Base-by-base conservation (phyloP, 2,888 invertebrate species). In the Drosophila flavopinicola region DNA sequence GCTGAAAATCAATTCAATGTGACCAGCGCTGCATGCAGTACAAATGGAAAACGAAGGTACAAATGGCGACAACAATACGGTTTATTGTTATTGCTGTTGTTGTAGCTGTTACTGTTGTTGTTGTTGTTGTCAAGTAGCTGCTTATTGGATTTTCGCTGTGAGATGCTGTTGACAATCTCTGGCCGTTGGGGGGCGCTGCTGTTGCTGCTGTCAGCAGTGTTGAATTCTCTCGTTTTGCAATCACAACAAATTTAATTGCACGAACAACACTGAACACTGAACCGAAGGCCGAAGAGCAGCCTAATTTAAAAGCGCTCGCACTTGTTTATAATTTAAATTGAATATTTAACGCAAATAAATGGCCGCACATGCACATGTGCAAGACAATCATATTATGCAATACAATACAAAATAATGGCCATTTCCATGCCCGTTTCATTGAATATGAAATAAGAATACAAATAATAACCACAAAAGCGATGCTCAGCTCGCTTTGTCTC, bases 1-100 rank as follows among this genome's bases (percentile, higher is more conserved):
- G 48, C 64, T 66, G 52, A 61, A 75, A 79, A 83, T 83, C 79
- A 79, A 79, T 78, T 75, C 79, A 83, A 75, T 82, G 76, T 85
- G 69, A 63, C 85, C 67, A 80, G 30, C 71, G 33, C 52, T 45
- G 27, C 35, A 51, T 60, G 45, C 48, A 30, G 53, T 47, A 42
- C 49, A 47, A 59, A 60, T 63, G 38, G 52, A 57, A 63, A 75
- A 48, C 58, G 56, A 74, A 70, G 64, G 77, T 78, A 71, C 54
- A 72, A 78, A 85, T 74, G 54, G 57, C 53, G 58, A 66, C 79
- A 64, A 78, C 83, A 85, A 79, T 68, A 56, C 65, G 59, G 37
- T 59, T 49, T 44, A 25, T 53, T 54, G 48, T 51, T 54, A 11
- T 38, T 53, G 30, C 27, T n/a, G 10, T 38, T 58, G 41, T 29